Evolutionary conservation across 2,113 vertebrate species (phyloP), one percentile per base, ranked within the genome.

Genomic region (Cheilinus undulatus): DNA sequence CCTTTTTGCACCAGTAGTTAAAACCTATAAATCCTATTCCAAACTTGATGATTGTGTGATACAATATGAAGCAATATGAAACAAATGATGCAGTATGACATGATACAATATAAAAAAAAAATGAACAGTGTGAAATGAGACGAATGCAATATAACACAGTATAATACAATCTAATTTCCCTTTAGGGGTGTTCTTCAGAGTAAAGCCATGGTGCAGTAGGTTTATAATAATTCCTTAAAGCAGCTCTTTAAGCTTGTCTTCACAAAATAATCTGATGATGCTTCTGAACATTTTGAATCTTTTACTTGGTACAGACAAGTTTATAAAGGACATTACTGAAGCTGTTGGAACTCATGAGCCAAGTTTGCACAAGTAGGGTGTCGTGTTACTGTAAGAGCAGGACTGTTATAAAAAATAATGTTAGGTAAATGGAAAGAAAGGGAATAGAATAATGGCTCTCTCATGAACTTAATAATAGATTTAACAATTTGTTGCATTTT

Each of bases 401-500:
- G 20, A 30, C 28, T 27, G 17, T 42, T 19, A 32, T 4, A 0
- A 28, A 49, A 65, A 40, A 15, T 5, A 45, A 54, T 70, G 3
- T 36, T 17, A 58, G 11, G 48, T 64, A 11, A 32, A 27, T 14
- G 26, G 26, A 50, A 19, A 6, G 42, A 27, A 42, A 7, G 19
- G 2, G 20, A 3, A 17, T 26, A n/a, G 11, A 8, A 38, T 54
- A 67, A 15, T 24, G 20, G 4, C 24, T 30, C 15, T 43, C 10
- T 20, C 22, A 34, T 12, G 15, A 28, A 20, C 24, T 50, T 34
- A 36, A 40, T 34, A 7, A 27, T 26, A 26, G 60, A 17, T 69
- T 22, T 28, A 62, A 66, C 27, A 59, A 30, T 48, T 1, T 40
- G 50, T 32, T 79, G 52, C 43, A 52, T 81, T 85, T 68, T 1